Percentiles rank a stretch among this genome's conserved stretches.
Conservation (phyloP, 37 sponge, comb jelly and placozoan genomes). For the Tethya wilhelma region DNA sequence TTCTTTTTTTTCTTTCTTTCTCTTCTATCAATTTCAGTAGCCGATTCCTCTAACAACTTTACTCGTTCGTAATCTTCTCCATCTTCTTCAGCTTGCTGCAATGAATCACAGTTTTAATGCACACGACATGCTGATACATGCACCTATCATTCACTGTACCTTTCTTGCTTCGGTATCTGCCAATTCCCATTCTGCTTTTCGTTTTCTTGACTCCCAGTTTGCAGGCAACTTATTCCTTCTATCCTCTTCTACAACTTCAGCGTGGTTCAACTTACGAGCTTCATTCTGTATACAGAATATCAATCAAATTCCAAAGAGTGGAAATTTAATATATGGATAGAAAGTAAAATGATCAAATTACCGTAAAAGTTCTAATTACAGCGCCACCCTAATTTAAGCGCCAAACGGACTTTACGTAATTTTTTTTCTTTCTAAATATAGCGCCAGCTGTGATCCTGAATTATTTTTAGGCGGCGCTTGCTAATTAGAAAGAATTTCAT, state of each 20-base stretch:
- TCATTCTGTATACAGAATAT: no score
- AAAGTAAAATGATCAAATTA: no score
- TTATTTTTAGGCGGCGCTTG: no score
- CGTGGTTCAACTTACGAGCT: constrained; percentile 91
- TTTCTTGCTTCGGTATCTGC: constrained; percentile 84
- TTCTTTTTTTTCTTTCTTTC: constrained; percentile 85
- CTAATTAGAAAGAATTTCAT: no score
- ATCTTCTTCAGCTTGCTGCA: constrained; percentile 75
- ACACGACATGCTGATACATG: neutral
- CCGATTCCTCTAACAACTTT: constrained; percentile 76
- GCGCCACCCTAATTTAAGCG: no score
- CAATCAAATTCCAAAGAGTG: no score
- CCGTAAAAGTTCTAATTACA: no score
- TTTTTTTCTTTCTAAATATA: no score
- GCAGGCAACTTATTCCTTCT: constrained; percentile 87
- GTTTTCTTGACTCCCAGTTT: constrained; percentile 83
- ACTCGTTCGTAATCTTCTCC: constrained; percentile 92
- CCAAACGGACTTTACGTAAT: no score
- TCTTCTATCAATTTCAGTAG: constrained; percentile 86
- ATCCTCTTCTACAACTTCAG: constrained; percentile 94
- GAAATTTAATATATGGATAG: no score
- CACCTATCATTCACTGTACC: constrained; percentile 24
- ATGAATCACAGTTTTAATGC: neutral
- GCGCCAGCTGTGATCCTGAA: no score
- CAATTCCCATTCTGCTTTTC: constrained; percentile 93